Evolutionary conservation across 2,113 vertebrate genomes (phyloP), one percentile per base, ranked within the genome.

Genomic region (Synchiropus splendidus): DNA sequence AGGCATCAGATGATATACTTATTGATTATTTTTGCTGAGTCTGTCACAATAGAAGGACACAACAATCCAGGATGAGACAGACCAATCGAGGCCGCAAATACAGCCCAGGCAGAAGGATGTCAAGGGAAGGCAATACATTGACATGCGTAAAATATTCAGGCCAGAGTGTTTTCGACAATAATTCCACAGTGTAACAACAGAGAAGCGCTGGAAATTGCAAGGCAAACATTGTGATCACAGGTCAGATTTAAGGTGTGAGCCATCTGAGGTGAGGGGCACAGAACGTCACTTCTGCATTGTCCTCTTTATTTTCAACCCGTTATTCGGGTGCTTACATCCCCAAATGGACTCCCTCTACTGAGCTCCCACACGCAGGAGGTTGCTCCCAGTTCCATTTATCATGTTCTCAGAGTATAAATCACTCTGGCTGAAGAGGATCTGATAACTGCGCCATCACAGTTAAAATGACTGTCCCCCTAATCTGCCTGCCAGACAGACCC

Each of bases 381-480:
- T 78, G 63, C 66, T 84, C 79, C 75, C 70, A 83, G 72, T 66
- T 78, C 68, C 75, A 74, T 83, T 78, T 57, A 73, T 85, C 85
- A 81, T 79, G 64, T 68, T 77, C 67, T 75, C 81, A 80, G 72
- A 49, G 79, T 77, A 83, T 83, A 85, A 85, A 86, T 86, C 82
- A 83, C 78, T 77, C 71, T 63, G 31, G 61, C 67, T 78, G 74
- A 83, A 84, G 75, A 80, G 74, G 72, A 49, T 64, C 72, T 80
- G 75, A 84, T 85, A 85, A 82, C 77, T 76, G 64, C 74, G 69
- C 66, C 70, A 79, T 70, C 47, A 54, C 72, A 67, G 75, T 67
- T 49, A 49, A n/a, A 59, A 70, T 58, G 47, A 48, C 42, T 72
- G 39, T 60, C 53, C 45, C 54, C 51, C 43, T 58, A 73, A 78